A percentile compares a stretch with the other conserved stretches of the same genome.
These are phyloP conservation scores for Mobula hypostoma DNA, from an alignment of 2,113 vertebrate species.

Conservation along the genomic window DNA sequence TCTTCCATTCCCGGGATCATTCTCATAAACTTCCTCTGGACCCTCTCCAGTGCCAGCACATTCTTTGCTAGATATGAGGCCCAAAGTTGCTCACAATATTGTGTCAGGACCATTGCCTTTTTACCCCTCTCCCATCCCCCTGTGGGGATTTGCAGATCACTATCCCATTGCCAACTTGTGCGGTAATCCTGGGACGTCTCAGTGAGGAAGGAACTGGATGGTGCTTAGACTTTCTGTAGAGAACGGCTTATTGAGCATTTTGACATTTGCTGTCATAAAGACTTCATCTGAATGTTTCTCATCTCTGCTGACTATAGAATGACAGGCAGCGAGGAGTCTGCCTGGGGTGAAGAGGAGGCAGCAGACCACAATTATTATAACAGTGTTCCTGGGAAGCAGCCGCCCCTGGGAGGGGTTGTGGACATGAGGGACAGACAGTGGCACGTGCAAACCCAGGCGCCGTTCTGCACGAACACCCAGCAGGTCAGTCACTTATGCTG, in stretches of 20 bases:
- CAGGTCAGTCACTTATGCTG: constrained; percentile 55
- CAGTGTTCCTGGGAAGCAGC: constrained; percentile 92
- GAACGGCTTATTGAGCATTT: neutral
- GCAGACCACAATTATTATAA: constrained; percentile 85
- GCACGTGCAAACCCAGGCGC: constrained; percentile 60
- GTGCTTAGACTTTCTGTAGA: neutral
- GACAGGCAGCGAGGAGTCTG: constrained; percentile 61
- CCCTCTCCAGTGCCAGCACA: no score
- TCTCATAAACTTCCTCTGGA: no score
- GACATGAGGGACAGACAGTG: constrained; percentile 71
- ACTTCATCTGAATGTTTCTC: neutral
- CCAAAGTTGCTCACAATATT: no score
- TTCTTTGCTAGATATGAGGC: no score
- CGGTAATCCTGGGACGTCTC: no score
- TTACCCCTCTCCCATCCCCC: neutral
- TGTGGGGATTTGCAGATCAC: neutral
- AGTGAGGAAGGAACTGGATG: no score
- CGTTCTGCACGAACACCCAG: constrained; percentile 41
- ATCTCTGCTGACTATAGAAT: constrained; percentile 51
- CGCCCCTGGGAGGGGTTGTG: constrained; percentile 76
- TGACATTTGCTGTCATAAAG: neutral
- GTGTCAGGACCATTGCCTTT: no score
- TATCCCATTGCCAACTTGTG: no score
- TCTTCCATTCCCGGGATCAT: no score
- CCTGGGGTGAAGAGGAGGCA: constrained; percentile 77